These are phyloP conservation scores for Notamacropus eugenii DNA, from an alignment of 2,797 vertebrate species.

Conservation along the genomic window DNA sequence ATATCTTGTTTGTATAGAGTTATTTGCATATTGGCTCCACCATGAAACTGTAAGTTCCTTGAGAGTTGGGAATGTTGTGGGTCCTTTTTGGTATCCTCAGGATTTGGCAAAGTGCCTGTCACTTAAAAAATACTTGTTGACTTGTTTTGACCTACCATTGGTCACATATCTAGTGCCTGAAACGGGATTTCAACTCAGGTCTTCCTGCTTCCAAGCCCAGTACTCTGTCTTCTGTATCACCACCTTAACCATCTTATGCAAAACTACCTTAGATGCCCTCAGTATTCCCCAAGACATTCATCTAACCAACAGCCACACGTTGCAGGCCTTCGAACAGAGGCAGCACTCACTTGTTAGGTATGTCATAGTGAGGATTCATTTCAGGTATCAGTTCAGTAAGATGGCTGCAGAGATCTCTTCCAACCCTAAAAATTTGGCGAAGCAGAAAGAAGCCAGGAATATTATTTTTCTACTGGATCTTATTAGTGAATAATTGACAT, in stretches of 20 bases:
- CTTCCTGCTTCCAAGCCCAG: neutral
- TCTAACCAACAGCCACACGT: neutral
- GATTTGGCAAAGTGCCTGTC: neutral
- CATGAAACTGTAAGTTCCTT: neutral
- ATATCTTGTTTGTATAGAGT: neutral
- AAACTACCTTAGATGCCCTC: neutral
- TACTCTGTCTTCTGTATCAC: neutral
- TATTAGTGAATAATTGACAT: constrained; percentile 2
- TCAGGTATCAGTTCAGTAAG: neutral
- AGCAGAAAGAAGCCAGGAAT: neutral
- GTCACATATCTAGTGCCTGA: neutral
- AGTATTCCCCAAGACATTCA: neutral
- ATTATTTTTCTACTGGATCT: constrained; percentile 13
- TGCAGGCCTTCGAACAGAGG: neutral
- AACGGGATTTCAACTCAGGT: neutral
- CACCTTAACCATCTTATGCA: neutral
- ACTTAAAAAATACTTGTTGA: neutral
- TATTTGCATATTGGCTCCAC: neutral
- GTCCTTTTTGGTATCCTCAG: neutral
- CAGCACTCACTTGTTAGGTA: neutral
- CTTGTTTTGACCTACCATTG: too few species aligned
- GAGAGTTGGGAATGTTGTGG: neutral
- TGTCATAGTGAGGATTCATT: neutral
- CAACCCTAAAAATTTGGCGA: neutral
- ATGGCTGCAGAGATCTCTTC: neutral